phyloP scores from a whole-genome alignment of 2,113 vertebrate genomes.

The Tupaia tana region DNA sequence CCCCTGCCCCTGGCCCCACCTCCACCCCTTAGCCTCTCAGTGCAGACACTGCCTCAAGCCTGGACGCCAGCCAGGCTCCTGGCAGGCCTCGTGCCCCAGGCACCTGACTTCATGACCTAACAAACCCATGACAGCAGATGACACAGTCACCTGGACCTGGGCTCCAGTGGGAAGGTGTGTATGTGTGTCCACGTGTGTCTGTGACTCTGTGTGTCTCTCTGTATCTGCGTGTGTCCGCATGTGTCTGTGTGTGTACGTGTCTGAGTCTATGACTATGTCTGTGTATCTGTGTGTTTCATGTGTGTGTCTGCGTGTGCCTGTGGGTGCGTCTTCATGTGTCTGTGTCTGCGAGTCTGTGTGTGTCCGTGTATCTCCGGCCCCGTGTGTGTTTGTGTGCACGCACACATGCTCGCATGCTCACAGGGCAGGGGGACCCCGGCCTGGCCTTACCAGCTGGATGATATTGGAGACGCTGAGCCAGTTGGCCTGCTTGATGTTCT shows the following conservation, averaged over 20 bases:
- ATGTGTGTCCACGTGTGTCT: neutral
- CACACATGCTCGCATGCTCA: rapidly evolving
- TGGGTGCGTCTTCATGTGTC: neutral
- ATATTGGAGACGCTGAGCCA: conserved; percentile 98
- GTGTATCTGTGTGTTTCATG: too few relatives aligned
- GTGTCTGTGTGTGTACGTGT: neutral
- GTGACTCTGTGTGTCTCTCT: neutral
- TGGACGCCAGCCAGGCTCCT: neutral
- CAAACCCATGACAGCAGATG: neutral
- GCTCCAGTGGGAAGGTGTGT: rapidly evolving
- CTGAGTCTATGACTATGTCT: neutral
- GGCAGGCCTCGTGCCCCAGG: too few relatives aligned
- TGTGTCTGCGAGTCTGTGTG: neutral
- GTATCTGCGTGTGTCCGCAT: neutral
- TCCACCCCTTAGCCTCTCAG: neutral
- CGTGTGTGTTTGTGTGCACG: rapidly evolving
- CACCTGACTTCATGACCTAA: neutral
- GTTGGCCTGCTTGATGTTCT: conserved; percentile 94
- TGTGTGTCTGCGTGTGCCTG: neutral
- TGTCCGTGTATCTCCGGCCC: neutral
- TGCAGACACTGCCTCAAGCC: neutral
- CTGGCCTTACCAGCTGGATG: conserved; percentile 95
- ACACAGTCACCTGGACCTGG: rapidly evolving
- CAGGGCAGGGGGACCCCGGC: neutral
- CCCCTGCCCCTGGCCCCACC: too few relatives aligned